These are phyloP conservation scores for Cryptoprocta ferox DNA, from an alignment of 2,797 vertebrate genomes.

Conservation along the genomic window DNA sequence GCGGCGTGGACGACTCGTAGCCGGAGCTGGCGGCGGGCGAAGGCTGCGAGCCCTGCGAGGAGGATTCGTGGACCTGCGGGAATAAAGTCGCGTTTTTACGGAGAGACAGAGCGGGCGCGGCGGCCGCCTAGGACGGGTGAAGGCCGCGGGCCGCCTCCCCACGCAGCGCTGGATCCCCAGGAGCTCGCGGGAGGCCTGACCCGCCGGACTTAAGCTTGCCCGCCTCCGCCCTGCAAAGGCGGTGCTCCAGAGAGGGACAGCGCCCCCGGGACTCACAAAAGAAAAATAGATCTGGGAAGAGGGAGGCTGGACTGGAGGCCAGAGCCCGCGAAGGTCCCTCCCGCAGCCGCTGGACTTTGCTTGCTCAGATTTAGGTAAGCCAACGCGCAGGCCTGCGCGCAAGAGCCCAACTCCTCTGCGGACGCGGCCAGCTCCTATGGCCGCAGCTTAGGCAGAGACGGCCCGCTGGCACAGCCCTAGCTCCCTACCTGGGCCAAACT, in stretches of 20 bases:
- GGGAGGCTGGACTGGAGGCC: not conserved
- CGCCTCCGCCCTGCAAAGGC: not conserved
- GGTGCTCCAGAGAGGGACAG: not conserved
- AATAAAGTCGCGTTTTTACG: conserved; percentile 77
- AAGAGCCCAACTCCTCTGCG: not conserved
- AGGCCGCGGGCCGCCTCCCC: not conserved
- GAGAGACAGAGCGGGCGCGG: conserved; percentile 59
- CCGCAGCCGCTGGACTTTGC: not conserved
- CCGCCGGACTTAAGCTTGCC: not conserved
- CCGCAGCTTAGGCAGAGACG: not conserved
- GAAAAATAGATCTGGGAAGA: not conserved
- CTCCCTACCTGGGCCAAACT: not conserved
- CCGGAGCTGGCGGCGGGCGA: conserved; percentile 99
- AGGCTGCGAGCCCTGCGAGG: conserved; percentile 95
- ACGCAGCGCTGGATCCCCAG: not conserved
- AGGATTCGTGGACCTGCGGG: conserved; percentile 96
- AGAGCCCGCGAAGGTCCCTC: not conserved
- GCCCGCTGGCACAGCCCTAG: not conserved
- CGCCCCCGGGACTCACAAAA: conserved; percentile 14
- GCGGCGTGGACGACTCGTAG: conserved; percentile 98
- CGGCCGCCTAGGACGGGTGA: not conserved
- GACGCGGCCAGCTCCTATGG: not conserved
- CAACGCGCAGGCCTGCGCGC: not conserved
- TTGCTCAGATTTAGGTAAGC: not conserved
- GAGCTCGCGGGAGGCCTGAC: not conserved